Evolutionary conservation across 2,113 vertebrate species (phyloP).

Genomic region (Rhipidura dahli): DNA sequence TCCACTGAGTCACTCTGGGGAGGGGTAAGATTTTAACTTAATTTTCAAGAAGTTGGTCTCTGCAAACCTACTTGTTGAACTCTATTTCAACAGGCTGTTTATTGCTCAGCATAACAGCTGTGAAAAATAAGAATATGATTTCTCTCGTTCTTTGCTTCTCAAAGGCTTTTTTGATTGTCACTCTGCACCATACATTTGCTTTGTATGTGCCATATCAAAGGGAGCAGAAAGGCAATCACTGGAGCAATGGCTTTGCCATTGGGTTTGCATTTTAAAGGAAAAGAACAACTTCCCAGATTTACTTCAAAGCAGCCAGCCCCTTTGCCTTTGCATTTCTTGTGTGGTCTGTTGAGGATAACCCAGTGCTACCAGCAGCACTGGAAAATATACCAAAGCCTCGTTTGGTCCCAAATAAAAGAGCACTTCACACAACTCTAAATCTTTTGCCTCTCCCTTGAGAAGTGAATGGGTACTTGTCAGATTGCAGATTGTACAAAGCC

Average conservation of each 20-base stretch:
- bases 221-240: neutral
- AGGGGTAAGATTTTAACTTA: neutral
- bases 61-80: neutral
- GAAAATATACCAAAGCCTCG: neutral
- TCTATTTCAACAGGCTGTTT: neutral
- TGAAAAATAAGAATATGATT: neutral
- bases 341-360: neutral
- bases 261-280: constrained; percentile 11
- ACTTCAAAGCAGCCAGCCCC: neutral
- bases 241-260: neutral
- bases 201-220: neutral
- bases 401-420: neutral
- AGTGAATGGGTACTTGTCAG: neutral
- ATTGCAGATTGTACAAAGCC: neutral
- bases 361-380: neutral
- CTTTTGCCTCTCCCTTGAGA: neutral
- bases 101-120: neutral
- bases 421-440: neutral
- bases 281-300: neutral
- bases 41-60: neutral
- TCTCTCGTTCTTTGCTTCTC: neutral
- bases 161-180: neutral
- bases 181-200: neutral
- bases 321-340: neutral
- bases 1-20: neutral